A percentile compares a stretch with the other conserved stretches of the same genome.
phyloP scores from a whole-genome alignment of 2,888 invertebrate species.

The Heliconius erato region DNA sequence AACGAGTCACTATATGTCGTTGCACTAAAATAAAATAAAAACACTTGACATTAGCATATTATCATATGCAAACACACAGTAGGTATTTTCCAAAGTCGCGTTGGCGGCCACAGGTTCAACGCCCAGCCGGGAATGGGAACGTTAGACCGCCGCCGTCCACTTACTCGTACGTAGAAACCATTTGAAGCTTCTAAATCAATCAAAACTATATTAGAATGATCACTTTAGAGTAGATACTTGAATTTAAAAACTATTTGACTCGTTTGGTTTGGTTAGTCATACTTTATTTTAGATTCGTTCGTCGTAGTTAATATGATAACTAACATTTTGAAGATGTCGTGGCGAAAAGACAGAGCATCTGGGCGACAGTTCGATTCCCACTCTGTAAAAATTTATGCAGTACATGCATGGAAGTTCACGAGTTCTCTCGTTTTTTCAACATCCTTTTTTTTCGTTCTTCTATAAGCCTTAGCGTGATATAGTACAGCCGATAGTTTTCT shows the following conservation, averaged over 20 bases:
- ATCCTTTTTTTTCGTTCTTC: no score
- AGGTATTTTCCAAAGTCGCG: constrained; percentile 22
- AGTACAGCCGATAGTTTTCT: no score
- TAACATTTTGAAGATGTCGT: background rate
- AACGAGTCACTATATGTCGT: background rate
- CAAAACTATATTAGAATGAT: constrained; percentile 32
- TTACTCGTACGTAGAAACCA: constrained; percentile 17
- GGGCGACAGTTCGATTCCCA: background rate
- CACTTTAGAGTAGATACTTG: constrained; percentile 15
- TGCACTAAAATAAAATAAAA: constrained; percentile 7
- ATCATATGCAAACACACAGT: constrained; percentile 12
- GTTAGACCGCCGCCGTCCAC: background rate
- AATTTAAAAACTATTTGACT: constrained; percentile 29
- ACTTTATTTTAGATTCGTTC: background rate
- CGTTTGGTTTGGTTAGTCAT: constrained; percentile 15
- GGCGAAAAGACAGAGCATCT: background rate
- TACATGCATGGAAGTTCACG: no score
- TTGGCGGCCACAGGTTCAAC: constrained; percentile 36
- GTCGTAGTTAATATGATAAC: background rate
- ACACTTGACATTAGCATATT: constrained; percentile 10
- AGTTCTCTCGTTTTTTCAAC: no score
- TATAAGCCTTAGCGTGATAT: no score
- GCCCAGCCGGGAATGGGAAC: constrained; percentile 27
- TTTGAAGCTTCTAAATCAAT: constrained; percentile 35
- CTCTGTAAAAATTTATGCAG: no score